Evolutionary conservation across 2,113 vertebrate species (phyloP).

Genomic region (Desmodus rotundus): DNA sequence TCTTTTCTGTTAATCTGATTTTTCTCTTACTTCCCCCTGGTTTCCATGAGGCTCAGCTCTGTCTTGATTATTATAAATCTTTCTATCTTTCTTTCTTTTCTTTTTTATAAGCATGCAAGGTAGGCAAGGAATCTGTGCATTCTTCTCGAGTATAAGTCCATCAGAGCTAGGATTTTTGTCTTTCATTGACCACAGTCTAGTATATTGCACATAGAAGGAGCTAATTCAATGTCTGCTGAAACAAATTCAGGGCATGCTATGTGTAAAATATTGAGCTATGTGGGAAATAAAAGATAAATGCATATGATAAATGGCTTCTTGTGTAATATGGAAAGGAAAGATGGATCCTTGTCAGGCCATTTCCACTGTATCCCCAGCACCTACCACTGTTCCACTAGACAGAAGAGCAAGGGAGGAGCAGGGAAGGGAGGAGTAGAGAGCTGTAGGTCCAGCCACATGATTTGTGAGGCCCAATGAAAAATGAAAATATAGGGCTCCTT

Average conservation of each 20-base stretch:
- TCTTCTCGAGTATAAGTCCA: background rate
- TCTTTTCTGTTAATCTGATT: background rate
- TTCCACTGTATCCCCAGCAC: background rate
- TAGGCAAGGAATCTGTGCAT: background rate
- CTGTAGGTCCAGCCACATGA: background rate
- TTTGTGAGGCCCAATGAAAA: background rate
- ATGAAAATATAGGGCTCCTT: background rate
- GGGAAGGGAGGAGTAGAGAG: background rate
- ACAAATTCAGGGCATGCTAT: background rate
- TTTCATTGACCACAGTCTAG: background rate
- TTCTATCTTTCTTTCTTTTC: background rate
- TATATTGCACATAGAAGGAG: background rate
- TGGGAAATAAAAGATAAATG: background rate
- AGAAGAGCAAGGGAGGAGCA: background rate
- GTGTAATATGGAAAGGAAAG: background rate
- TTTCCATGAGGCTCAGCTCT: background rate
- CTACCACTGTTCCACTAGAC: background rate
- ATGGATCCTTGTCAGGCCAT: background rate
- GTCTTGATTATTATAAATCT: background rate
- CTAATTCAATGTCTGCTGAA: background rate
- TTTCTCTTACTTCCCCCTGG: background rate
- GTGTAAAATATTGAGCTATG: background rate
- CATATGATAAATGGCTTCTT: background rate
- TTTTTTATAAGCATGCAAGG: background rate
- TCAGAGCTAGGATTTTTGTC: background rate